Base-by-base conservation (phyloP, 2,113 vertebrate species). In the Anarrhichthys ocellatus region DNA sequence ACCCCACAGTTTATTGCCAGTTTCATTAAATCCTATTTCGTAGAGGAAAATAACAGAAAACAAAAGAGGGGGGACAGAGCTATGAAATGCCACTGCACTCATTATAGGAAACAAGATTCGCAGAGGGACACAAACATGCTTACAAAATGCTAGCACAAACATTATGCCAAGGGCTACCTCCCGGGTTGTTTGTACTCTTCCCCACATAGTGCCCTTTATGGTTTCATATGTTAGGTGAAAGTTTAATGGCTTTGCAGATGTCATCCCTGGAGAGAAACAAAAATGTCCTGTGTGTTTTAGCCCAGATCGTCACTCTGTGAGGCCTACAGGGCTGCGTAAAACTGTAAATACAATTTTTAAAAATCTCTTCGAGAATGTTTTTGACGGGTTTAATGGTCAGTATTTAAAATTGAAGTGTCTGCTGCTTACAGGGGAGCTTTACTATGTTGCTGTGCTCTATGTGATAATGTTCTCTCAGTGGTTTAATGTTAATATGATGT, bases 211-310 rank as follows among this genome's bases (percentile, higher is more conserved):
- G 66, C 4, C 18, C 56, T 76, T 81, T 50, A 64, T 59, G 50
- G 73, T 79, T 73, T 50, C 6, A 69, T 20, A 22, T 73, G 38
- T 27, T 20, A 56, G 63, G 34, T 71, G 32, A 85, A 79, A 68
- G 44, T 82, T 81, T 67, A 75, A 86, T 75, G 61, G 15, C 70
- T 70, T 44, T 32, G 54, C 85, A 79, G 70, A 76, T 65, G 74
- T 78, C 59, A 52, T 80, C 68, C 34, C 61, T 27, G 38, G 50
- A 24, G 74, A 29, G n/a, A 74, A 61, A 76, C 34, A 75, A 74
- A 34, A 68, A 42, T 59, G 20, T 48, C 36, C 22, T 29, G 13
- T 65, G 56, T 59, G 48, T 65, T 75, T 70, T 20, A 56, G 58
- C 29, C 0, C 24, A 20, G 29, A 54, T 48, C 1, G 2, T 15